Evolutionary conservation across 2,797 vertebrate species (phyloP), one percentile per base, ranked within the genome.

Genomic region (Paratrypauchen microcephalus): DNA sequence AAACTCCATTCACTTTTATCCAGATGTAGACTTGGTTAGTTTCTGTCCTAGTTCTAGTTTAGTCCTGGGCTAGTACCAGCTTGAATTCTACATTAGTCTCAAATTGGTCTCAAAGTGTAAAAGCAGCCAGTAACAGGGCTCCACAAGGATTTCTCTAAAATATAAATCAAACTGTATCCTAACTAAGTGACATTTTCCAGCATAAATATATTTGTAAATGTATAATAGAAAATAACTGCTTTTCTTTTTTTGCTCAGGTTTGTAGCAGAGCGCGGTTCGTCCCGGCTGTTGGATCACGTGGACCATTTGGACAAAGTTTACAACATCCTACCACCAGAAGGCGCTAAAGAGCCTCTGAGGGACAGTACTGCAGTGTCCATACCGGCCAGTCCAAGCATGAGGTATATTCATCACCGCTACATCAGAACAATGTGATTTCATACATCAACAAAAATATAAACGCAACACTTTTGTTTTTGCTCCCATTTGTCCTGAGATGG

Each of bases 231-330:
- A 13, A 41, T 12, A 39, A 39, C 12, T 2, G 3, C 36, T 45
- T 45, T 8, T 7, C 2, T 26, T 65, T 36, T 9, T 78, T 26
- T 52, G 18, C 11, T 6, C 80, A 97, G 96, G 84, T 96, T 95
- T 85, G 88, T 97, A 72, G 92, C 93, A 15, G 94, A 96, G 63
- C 89, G 94, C 74, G 95, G 95, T 12, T 93, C 92, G 0, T 90
- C 92, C 21, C 89, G 92, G 52, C 89, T 97, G 21, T 82, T 97
- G 54, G 94, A 96, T 45, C 96, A 96, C 0, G 93, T 97, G 69
- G 94, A 91, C 72, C 89, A 94, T 77, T 89, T 96, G 19, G 95
- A 96, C 80, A 94, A 92, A 85, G 62, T 95, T 56, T 91, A 95
- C 76, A 91, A 91, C 23, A 85, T 97, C 62, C 94, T 91, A 9